These are phyloP conservation scores for Marisa cornuarietis DNA, from an alignment of 1,140 invertebrate species.

Conservation along the genomic window DNA sequence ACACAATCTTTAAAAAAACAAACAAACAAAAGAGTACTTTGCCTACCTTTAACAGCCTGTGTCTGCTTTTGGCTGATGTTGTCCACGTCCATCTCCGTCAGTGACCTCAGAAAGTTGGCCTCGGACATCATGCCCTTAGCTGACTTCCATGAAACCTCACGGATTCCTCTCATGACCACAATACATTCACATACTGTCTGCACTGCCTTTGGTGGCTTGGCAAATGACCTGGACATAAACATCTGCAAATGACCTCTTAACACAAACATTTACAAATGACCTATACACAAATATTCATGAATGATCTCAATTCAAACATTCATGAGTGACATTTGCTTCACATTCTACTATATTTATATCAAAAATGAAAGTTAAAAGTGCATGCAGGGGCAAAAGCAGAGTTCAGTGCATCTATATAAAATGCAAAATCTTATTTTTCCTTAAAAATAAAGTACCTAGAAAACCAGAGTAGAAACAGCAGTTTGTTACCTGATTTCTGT, in stretches of 20 bases:
- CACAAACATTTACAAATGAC: too few relatives aligned
- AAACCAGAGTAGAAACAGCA: too few relatives aligned
- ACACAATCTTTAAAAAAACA: not conserved
- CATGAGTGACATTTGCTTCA: too few relatives aligned
- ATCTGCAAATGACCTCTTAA: not conserved
- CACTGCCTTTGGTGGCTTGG: constrained; percentile 87
- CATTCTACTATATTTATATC: too few relatives aligned
- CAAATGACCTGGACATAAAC: constrained; percentile 74
- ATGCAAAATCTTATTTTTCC: too few relatives aligned
- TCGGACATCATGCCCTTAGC: constrained; percentile 91
- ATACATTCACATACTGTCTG: constrained; percentile 88
- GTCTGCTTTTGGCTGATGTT: constrained; percentile 79
- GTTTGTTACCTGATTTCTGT: constrained; percentile 81
- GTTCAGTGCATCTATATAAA: too few relatives aligned
- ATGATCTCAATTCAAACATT: too few relatives aligned
- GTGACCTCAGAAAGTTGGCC: constrained; percentile 79
- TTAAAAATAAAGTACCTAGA: too few relatives aligned
- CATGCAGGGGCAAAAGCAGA: too few relatives aligned
- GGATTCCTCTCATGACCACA: constrained; percentile 81
- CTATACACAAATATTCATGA: too few relatives aligned
- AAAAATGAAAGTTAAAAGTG: too few relatives aligned
- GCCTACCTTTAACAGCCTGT: constrained; percentile 70
- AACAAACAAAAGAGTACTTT: not conserved
- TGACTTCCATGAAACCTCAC: constrained; percentile 88
- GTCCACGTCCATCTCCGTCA: constrained; percentile 88